Evolutionary conservation across 2,888 invertebrate species (phyloP), one percentile per base, ranked within the genome.

Genomic region (Colostygia pectinataria): DNA sequence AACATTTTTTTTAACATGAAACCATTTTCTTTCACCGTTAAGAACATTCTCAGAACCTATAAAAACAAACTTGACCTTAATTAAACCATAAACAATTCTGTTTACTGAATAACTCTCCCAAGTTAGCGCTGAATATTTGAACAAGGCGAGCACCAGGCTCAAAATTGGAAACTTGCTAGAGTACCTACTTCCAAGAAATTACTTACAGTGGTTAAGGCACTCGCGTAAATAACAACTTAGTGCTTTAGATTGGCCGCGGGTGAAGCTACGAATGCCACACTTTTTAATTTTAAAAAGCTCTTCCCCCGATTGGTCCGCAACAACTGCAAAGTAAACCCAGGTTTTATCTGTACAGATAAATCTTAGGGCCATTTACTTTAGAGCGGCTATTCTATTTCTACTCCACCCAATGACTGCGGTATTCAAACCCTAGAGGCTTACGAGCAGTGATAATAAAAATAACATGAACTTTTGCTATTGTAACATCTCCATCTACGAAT

Each of bases 231-330:
- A 79, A 74, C 67, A 71, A 71, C 67, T 70, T 68, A 74, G 68
- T 68, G 64, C 68, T 63, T 62, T 48, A 57, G 54, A 57, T 63
- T 59, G 65, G 61, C 71, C 63, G 63, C 62, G 59, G 57, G 53
- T 53, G 63, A 67, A 64, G 49, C 74, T 63, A 71, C 73, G 70
- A 77, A 71, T 65, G 66, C 70, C 68, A 72, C 73, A 72, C 72
- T 76, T 80, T 78, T 80, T 79, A 79, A 80, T 79, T 82, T 78
- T 75, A 72, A 77, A 76, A 77, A 76, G 81, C 82, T 80, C 71
- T 83, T 60, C 68, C 62, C 53, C 59, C 77, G 81, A 82, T 83
- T 82, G 75, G 74, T 64, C 66, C 43, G 56, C 64, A 59, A 59
- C 61, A 58, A 61, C 57, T 50, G 68, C 60, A 68, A 67, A 69